These are phyloP conservation scores for Dipodomys merriami DNA, from an alignment of 2,113 vertebrate species.

Conservation along the genomic window DNA sequence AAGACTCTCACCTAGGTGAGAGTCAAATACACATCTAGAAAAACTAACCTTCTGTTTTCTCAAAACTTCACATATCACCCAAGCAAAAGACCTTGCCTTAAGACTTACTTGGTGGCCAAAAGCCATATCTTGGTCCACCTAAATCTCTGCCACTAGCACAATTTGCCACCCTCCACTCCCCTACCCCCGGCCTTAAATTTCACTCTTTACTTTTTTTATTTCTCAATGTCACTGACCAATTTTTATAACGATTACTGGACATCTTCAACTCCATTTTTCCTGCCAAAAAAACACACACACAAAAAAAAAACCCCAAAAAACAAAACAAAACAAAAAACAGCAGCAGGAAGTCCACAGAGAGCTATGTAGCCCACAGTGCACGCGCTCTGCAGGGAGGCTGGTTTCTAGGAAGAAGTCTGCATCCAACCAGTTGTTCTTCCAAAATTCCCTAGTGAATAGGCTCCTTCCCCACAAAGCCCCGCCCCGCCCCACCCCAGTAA, in stretches of 20 bases:
- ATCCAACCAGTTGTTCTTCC: neutral
- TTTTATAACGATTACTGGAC: neutral
- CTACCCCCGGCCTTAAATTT: neutral
- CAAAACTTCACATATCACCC: neutral
- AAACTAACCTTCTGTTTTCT: neutral
- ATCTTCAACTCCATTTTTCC: neutral
- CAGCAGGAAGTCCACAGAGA: neutral
- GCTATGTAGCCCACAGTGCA: neutral
- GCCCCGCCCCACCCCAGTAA: neutral
- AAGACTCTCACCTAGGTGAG: neutral
- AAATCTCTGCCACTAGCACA: neutral
- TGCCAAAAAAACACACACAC: neutral
- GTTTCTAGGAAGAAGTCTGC: neutral
- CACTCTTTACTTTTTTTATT: neutral
- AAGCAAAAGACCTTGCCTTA: neutral
- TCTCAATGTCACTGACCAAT: neutral
- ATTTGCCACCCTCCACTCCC: neutral
- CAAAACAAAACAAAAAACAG: neutral
- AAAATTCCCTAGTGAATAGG: neutral
- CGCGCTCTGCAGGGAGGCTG: neutral
- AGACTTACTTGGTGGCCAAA: neutral
- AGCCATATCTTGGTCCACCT: neutral
- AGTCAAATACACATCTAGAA: neutral
- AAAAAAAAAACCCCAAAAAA: too few species aligned
- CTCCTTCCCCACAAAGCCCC: too few species aligned